Base-by-base conservation (phyloP, 2,888 invertebrate genomes). In the Spisula subtruncata region DNA sequence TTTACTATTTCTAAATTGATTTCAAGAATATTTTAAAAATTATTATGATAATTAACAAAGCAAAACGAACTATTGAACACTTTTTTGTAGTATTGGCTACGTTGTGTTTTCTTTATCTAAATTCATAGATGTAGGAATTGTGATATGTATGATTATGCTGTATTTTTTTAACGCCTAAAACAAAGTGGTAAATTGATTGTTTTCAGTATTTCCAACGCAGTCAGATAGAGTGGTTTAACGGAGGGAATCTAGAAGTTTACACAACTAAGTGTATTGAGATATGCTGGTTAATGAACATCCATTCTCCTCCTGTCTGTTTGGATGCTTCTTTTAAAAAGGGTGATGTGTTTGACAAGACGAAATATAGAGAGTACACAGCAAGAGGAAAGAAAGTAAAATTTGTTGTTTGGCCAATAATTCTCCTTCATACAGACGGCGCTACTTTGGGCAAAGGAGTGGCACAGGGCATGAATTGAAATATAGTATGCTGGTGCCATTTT, bases 271-370 rank as follows among this genome's bases (percentile, higher is more conserved):
- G 41, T 16, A 81, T 81, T 25, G 82, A 82, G n/a, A n/a, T 87
- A 6, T 87, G 86, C 29, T 87, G 86, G 86, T 66, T 71, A 14
- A 87, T 87, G 86, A 51, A 51, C 16, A 71, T 87, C 2, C 86
- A 87, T 16, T 81, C 86, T 0, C 86, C 86, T 5, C 86, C 86
- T 10, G 86, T 87, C 0, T 81, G 20, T 51, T 41, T 87, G 20
- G 86, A 87, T 35, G 51, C 18, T 18, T 32, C 10, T 25, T 20
- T 48, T 29, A 48, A 75, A 51, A 14, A 48, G n/a, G 86, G 82
- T 1, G 51, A 60, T 4, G 1, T 0, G 29, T 87, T 87, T 71
- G 82, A 87, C 48, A 82, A 71, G 25, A 71, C 60, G 20, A 71
- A 66, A 12, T 87, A 81, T 35, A 87, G 66, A 66, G 51, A 66